These are phyloP conservation scores for Eupithecia insigniata DNA, from an alignment of 2,888 invertebrate genomes.

Conservation along the genomic window DNA sequence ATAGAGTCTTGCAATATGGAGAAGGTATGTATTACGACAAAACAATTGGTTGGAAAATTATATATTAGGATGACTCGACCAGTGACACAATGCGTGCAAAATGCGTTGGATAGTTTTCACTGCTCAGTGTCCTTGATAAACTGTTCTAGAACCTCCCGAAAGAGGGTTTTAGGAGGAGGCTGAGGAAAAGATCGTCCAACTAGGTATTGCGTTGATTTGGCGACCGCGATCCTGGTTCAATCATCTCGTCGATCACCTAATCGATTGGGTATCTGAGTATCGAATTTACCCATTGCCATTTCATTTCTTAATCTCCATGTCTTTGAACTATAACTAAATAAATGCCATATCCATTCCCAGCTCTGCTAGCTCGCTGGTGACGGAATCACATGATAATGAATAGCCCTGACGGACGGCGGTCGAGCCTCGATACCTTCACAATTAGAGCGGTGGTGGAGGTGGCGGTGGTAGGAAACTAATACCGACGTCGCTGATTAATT, in stretches of 20 bases:
- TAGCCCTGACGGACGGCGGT: conserved; percentile 31
- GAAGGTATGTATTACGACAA: conserved; percentile 13
- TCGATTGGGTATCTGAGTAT: background rate
- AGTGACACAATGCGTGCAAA: background rate
- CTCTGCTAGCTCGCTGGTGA: conserved; percentile 21
- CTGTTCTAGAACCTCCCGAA: background rate
- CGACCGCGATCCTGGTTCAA: background rate
- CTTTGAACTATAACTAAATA: background rate
- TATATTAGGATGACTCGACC: background rate
- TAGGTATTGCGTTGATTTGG: background rate
- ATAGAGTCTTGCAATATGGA: conserved; percentile 31
- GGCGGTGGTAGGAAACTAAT: background rate
- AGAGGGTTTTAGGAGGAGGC: background rate
- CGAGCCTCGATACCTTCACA: conserved; percentile 26
- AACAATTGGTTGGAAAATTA: background rate
- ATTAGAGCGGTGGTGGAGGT: conserved; percentile 13
- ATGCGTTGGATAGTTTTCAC: background rate
- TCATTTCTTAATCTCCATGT: background rate
- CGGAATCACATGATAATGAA: conserved; percentile 36
- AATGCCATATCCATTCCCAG: background rate
- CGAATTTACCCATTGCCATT: background rate
- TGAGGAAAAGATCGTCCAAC: background rate
- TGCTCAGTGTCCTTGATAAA: background rate
- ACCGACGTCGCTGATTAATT: background rate
- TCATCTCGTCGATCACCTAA: background rate